Evolutionary conservation across 2,888 invertebrate genomes (phyloP), one percentile per base, ranked within the genome.

Genomic region (Eupithecia abbreviata): DNA sequence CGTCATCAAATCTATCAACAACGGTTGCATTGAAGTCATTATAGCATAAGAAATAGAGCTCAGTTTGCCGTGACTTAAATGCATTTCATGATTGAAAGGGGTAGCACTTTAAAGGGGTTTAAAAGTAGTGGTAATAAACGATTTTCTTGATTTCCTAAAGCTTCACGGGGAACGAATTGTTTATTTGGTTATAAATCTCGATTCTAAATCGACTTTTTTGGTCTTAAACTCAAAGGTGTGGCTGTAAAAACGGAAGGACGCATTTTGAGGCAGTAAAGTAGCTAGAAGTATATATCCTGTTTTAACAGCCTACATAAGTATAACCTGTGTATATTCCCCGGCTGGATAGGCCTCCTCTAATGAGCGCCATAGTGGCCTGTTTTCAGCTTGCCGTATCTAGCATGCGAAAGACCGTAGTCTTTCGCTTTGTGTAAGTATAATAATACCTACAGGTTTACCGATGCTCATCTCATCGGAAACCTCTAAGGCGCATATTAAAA

Each of bases 51-150:
- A 43, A n/a, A 43, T 68, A 68, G n/a, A 43, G 67, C 10, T 68
- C 7, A n/a, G 7, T 68, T 68, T 68, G 7, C 9, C 43, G 10
- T 43, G n/a, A 1, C 15, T n/a, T n/a, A 4, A n/a, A 9, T 43
- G 67, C 43, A 45, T 68, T 45, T 68, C 0, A n/a, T n/a, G 0
- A 10, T 68, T 68, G 9, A 68, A 87, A 89, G 88, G 87, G 88
- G 89, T 90, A 88, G 86, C 84, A 76, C 87, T 84, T 88, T 88
- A 89, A 88, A 90, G 89, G 84, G 85, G 87, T 87, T 85, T 88
- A 86, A 84, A 62, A 62, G 62, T 30, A 10, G 10, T 42, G 41
- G 87, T 90, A 78, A 78, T 76, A 78, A 74, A 90, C 90, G 89
- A 80, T 86, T 89, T 89, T 89, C 88, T 81, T 80, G 83, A 81